Percentiles rank a stretch among this genome's conserved stretches.
Evolutionary conservation across 2,888 invertebrate species (phyloP).

Genomic region (Chrysina gloriosa): DNA sequence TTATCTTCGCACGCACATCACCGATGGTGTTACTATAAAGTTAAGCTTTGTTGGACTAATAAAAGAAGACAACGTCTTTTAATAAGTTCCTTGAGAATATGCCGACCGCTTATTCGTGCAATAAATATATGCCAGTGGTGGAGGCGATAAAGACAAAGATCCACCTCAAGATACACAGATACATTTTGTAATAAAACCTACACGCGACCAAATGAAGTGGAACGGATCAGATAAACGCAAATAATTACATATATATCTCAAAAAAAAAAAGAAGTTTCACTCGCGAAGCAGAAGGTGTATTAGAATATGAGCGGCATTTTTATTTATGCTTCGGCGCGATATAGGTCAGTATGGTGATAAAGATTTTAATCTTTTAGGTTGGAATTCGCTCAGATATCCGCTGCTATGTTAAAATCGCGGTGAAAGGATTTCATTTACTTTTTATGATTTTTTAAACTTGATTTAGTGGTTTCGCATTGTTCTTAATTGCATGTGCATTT

Average conservation of each 20-base stretch:
- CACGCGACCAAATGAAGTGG: conserved; percentile 28
- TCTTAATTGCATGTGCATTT: too few species aligned
- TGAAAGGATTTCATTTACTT: too few species aligned
- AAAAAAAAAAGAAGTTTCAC: background rate
- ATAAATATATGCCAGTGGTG: background rate
- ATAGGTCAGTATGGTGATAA: background rate
- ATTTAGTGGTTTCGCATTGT: too few species aligned
- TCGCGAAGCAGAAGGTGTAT: background rate
- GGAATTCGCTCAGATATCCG: too few species aligned
- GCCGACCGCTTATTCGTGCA: background rate
- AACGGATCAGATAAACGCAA: conserved; percentile 33
- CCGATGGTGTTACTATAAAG: conserved; percentile 16
- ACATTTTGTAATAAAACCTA: conserved; percentile 8
- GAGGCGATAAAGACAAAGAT: background rate
- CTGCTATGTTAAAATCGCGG: too few species aligned
- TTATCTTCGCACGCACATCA: too few species aligned
- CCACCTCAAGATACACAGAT: background rate
- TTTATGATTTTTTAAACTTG: too few species aligned
- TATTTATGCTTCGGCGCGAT: background rate
- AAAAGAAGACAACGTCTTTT: background rate
- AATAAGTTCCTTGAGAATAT: background rate
- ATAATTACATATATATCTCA: conserved; percentile 2
- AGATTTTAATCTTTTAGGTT: background rate
- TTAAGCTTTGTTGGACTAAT: conserved; percentile 18
- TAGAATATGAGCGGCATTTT: background rate